A percentile compares a stretch with the other conserved stretches of the same genome.
Conservation (phyloP, 2,888 invertebrate species). For the Hetaerina titia region DNA sequence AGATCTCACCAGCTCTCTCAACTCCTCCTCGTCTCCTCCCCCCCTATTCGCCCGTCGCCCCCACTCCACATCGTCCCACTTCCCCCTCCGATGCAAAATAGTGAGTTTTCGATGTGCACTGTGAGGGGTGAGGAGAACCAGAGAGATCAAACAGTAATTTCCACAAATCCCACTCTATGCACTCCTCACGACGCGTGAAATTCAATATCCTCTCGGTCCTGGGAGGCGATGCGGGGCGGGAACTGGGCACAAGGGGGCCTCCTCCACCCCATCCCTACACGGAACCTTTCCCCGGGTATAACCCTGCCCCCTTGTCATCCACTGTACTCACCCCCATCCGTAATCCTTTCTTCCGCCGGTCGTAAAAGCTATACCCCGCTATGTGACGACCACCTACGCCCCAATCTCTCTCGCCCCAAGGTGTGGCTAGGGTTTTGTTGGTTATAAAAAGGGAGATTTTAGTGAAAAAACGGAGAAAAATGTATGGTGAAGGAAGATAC, state of each 20-base stretch:
- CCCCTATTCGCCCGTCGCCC: neutral
- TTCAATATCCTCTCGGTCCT: slow-evolving; percentile 50
- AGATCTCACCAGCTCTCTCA: too few relatives aligned
- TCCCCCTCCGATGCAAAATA: slow-evolving; percentile 44
- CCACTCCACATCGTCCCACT: neutral
- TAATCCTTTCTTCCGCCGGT: slow-evolving; percentile 67
- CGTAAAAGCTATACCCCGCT: slow-evolving; percentile 32
- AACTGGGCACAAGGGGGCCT: neutral
- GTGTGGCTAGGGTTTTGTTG: neutral
- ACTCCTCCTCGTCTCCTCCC: neutral
- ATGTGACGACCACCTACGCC: too few relatives aligned
- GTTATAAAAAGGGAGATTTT: too few relatives aligned
- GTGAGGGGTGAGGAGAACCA: neutral
- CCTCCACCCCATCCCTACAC: neutral
- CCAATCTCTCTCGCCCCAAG: too few relatives aligned
- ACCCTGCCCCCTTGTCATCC: neutral
- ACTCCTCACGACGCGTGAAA: slow-evolving; percentile 57
- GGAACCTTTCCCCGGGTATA: neutral
- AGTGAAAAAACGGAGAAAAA: too few relatives aligned
- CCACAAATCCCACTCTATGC: slow-evolving; percentile 53
- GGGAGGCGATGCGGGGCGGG: neutral
- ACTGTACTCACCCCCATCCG: slow-evolving; percentile 67
- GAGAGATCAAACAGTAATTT: slow-evolving; percentile 39
- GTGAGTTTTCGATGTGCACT: slow-evolving; percentile 10
- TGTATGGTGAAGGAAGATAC: too few relatives aligned